phyloP scores from a whole-genome alignment of 1,140 invertebrate species.

The Lutraria rhynchaena region DNA sequence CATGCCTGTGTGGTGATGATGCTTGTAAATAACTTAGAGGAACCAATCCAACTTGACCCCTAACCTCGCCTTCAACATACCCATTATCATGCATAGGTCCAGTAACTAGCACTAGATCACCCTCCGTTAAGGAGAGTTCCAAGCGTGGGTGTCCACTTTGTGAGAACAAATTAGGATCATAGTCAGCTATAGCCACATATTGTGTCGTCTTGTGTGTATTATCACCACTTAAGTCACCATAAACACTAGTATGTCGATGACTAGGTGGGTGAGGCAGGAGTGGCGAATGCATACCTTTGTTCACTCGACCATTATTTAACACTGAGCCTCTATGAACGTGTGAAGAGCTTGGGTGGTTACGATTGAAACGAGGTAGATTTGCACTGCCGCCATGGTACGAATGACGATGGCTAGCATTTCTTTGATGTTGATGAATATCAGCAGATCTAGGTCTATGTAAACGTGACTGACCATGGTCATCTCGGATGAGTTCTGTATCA shows the following conservation, averaged over 20 bases:
- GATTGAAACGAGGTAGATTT: conserved; percentile 25
- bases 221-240: background rate
- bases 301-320: background rate
- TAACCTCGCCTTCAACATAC: conserved; percentile 75
- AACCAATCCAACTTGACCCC: conserved; percentile 73
- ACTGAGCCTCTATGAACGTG: conserved; percentile 1
- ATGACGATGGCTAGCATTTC: conserved; percentile 30
- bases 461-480: conserved; percentile 4
- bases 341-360: conserved; percentile 16
- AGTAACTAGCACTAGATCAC: conserved; percentile 58
- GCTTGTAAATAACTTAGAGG: conserved; percentile 74
- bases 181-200: conserved; percentile 73
- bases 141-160: conserved; percentile 69
- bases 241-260: background rate
- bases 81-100: conserved; percentile 71
- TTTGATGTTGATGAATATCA: conserved; percentile 32
- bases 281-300: conserved; percentile 2
- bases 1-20: conserved; percentile 21
- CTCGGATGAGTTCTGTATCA: conserved; percentile 55
- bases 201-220: conserved; percentile 22
- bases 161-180: conserved; percentile 72
- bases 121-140: conserved; percentile 72
- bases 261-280: conserved; percentile 1
- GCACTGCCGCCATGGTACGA: conserved; percentile 38
- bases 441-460: conserved; percentile 44